Conservation (phyloP, 2,888 invertebrate species). For the Diaperis boleti region DNA sequence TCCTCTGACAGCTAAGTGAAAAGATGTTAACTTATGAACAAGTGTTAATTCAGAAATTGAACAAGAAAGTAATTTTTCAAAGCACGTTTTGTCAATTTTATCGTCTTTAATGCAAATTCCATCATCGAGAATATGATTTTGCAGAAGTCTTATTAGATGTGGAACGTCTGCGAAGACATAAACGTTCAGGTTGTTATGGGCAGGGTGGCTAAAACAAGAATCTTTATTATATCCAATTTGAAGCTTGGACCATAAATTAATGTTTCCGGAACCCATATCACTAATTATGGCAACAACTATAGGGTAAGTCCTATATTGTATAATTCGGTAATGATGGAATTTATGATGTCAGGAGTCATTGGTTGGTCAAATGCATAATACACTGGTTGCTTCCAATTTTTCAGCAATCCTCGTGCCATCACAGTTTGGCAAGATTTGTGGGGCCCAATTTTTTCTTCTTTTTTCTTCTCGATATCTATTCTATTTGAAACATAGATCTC, state of each 20-base stretch:
- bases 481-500: conserved; percentile 36
- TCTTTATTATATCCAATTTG: neutral
- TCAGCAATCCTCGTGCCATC: conserved; percentile 17
- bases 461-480: conserved; percentile 22
- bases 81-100: neutral
- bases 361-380: conserved; percentile 26
- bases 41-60: conserved; percentile 42
- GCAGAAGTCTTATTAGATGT: conserved; percentile 11
- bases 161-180: conserved; percentile 16
- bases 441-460: conserved; percentile 21
- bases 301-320: neutral
- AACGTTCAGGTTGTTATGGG: neutral
- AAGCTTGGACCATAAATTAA: neutral
- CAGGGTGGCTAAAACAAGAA: neutral
- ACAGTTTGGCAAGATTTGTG: conserved; percentile 32
- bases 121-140: conserved; percentile 19
- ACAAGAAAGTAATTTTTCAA: conserved; percentile 18
- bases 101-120: neutral
- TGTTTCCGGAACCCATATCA: conserved; percentile 19
- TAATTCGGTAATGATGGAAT: neutral
- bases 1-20: conserved; percentile 44
- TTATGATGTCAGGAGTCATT: conserved; percentile 19
- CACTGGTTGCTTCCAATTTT: conserved; percentile 35
- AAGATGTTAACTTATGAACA: conserved; percentile 42
- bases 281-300: neutral